Evolutionary conservation across 2,113 vertebrate species (phyloP), one percentile per base, ranked within the genome.

Genomic region (Cynopterus brachyotis): DNA sequence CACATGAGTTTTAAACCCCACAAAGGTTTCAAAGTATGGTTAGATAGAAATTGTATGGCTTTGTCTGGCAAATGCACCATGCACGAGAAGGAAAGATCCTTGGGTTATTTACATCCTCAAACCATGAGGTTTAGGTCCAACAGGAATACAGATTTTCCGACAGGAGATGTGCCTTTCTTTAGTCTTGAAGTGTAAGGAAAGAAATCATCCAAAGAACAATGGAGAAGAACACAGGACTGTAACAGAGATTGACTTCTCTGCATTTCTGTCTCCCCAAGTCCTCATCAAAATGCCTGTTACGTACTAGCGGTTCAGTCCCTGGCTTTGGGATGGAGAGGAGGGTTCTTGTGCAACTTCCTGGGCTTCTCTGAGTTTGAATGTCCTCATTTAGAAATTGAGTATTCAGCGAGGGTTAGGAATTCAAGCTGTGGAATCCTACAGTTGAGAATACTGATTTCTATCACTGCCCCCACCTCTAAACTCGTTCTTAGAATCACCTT

Each of bases 261-360:
- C 35, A 35, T 42, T 19, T 28, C 45, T 73, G 2, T 80, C 22
- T 78, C 7, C n/a, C 62, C 13, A 60, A 45, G 22, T 2, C 50
- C 13, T 12, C 5, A n/a, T 66, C 10, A 60, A 76, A 53, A 24
- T 28, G 45, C 16, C 57, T 20, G 16, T 32, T 30, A 30, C 5
- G 26, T 1, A 66, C 13, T 59, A 82, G 32, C 4, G 86, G 20
- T 28, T 80, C 26, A 32, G 28, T 57, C 88, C 73, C 55, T 57
- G 20, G 16, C 73, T 70, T 64, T 72, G 6, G 19, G 60, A 32
- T 20, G 60, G 35, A 93, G 12, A 76, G 11, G 12, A 70, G 11
- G 0, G 5, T 11, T 0, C 12, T 69, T 4, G 26, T 30, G 3
- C 11, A 37, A 30, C 12, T 67, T 59, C 30, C 3, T 9, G 16